Percentiles rank a stretch among this genome's conserved stretches.
phyloP scores from a whole-genome alignment of 1,140 invertebrate species.

The Heliothis virescens region DNA sequence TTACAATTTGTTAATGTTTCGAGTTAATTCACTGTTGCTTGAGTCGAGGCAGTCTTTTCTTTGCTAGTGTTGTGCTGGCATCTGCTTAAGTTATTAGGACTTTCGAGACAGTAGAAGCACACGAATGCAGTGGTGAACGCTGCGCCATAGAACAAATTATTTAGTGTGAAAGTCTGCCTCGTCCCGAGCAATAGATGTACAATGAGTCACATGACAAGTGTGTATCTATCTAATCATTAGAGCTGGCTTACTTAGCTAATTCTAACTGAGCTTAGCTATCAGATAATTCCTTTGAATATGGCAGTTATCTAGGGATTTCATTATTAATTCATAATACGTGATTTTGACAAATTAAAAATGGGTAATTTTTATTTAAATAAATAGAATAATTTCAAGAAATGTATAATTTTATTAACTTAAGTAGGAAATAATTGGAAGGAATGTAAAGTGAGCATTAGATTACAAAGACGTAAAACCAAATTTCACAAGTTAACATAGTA shows the following conservation, averaged over 20 bases:
- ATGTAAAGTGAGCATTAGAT: conserved; percentile 37
- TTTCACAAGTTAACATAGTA: conserved; percentile 1
- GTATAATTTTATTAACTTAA: conserved; percentile 33
- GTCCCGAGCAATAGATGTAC: neutral
- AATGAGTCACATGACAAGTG: conserved; percentile 11
- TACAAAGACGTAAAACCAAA: conserved; percentile 2
- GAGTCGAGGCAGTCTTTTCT: neutral
- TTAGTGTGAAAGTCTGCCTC: neutral
- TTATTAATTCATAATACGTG: neutral
- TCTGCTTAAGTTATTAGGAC: too few relatives aligned
- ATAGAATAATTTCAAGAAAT: conserved; percentile 21
- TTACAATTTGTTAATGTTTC: conserved; percentile 1
- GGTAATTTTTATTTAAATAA: conserved; percentile 4
- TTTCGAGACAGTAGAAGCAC: too few relatives aligned
- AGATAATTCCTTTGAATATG: conserved; percentile 32
- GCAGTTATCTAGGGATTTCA: conserved; percentile 10
- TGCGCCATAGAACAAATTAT: too few relatives aligned
- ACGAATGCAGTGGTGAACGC: too few relatives aligned
- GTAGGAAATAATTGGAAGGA: conserved; percentile 36
- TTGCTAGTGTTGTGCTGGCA: too few relatives aligned
- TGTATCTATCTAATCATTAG: conserved; percentile 21
- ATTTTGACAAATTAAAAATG: neutral
- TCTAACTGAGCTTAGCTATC: conserved; percentile 24
- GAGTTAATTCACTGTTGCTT: neutral
- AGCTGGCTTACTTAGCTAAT: conserved; percentile 29